Evolutionary conservation across 1,140 invertebrate species (phyloP), one percentile per base, ranked within the genome.

Genomic region (Sitophilus oryzae): DNA sequence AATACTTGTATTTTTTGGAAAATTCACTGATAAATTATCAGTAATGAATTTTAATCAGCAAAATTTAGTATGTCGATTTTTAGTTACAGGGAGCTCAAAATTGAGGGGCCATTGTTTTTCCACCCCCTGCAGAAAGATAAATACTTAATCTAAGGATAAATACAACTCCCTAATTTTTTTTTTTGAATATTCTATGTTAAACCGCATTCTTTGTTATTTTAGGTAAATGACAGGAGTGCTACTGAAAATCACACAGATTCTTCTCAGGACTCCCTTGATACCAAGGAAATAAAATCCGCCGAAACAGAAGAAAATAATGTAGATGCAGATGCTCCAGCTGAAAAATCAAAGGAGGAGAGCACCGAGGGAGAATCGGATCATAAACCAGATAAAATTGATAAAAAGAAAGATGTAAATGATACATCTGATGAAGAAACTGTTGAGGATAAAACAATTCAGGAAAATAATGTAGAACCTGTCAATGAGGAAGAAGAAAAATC

Each of bases 401-500:
- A 56, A 55, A 52, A 52, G 9, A 37, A 59, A 8, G 57, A 61
- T n/a, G 21, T 37, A 15, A 20, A 41, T 19, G 44, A 8, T 46
- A 37, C 45, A 25, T 37, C 56, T 3, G 43, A 21, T 43, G 45
- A 40, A 10, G 46, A 30, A 11, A 5, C 25, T 5, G 25, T 30
- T 11, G 67, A 57, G 50, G 61, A 54, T 44, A 61, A 57, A 34
- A 46, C n/a, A 36, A 59, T 47, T 41, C 9, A 38, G 19, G 40
- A 59, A 61, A 46, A 59, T 56, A 67, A 60, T 68, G 60, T 61
- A 63, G 61, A 62, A 43, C 42, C 53, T 60, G 55, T 46, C 56
- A 63, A 66, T 66, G 68, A 69, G 66, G 41, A 51, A 22, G 42
- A 46, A 42, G 71, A 73, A 22, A 74, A 69, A 1, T 71, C 66